A percentile compares a stretch with the other conserved stretches of the same genome.
Evolutionary conservation across 1,140 invertebrate species (phyloP).

Genomic region (Cydia strobilella): DNA sequence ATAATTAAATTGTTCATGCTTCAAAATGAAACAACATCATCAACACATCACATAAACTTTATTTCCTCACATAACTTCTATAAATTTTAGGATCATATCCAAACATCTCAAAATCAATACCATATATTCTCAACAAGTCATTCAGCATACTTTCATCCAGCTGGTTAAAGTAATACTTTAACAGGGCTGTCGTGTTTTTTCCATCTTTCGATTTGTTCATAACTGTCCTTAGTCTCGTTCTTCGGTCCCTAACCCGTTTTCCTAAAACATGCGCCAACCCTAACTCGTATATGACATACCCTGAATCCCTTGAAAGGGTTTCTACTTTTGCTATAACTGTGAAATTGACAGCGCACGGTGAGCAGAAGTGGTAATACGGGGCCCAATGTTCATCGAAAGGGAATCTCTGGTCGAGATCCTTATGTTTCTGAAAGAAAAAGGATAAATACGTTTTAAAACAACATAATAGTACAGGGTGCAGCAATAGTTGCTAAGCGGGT

Average conservation of each 20-base stretch:
- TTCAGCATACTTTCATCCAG: constrained; percentile 82
- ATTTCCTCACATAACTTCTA: constrained; percentile 78
- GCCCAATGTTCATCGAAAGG: constrained; percentile 88
- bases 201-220: constrained; percentile 79
- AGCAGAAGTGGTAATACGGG: constrained; percentile 86
- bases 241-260: constrained; percentile 76
- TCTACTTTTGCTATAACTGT: constrained; percentile 85
- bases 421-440: constrained; percentile 58
- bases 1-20: background rate
- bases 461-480: too few species aligned
- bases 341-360: constrained; percentile 87
- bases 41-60: constrained; percentile 39
- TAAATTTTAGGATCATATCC: constrained; percentile 82
- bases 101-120: constrained; percentile 87
- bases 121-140: constrained; percentile 85
- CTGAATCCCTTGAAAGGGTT: constrained; percentile 85
- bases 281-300: constrained; percentile 83
- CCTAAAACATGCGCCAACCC: constrained; percentile 81
- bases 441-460: too few species aligned
- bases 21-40: background rate
- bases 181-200: constrained; percentile 78
- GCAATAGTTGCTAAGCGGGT: too few species aligned
- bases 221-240: constrained; percentile 76
- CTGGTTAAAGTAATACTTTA: constrained; percentile 83
- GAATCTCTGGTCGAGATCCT: constrained; percentile 53